phyloP scores from a whole-genome alignment of 2,113 vertebrate species.

The Burhinus bistriatus region DNA sequence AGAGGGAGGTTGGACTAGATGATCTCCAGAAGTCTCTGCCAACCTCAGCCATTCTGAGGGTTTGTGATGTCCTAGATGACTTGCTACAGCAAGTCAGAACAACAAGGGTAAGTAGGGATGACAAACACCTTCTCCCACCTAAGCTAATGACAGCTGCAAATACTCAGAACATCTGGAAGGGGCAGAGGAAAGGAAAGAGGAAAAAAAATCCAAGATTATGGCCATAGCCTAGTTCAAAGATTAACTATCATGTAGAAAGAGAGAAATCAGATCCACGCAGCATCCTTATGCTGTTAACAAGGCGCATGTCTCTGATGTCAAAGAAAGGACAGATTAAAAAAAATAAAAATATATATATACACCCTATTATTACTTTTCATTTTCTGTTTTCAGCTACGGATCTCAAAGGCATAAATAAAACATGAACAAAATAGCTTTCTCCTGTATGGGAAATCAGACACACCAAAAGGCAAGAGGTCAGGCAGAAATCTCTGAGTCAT shows the following conservation, averaged over 20 bases:
- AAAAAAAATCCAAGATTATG: neutral
- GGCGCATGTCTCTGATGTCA: neutral
- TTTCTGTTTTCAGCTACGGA: neutral
- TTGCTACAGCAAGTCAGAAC: neutral
- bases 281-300: neutral
- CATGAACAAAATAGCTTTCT: neutral
- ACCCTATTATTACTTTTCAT: neutral
- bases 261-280: neutral
- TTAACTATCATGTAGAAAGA: neutral
- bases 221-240: neutral
- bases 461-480: neutral
- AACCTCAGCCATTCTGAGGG: neutral
- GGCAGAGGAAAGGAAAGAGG: neutral
- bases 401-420: neutral
- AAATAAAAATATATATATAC: neutral
- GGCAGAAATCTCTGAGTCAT: neutral
- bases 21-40: neutral
- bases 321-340: neutral
- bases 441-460: neutral
- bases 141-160: neutral
- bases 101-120: neutral
- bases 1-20: neutral
- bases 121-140: neutral
- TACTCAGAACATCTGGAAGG: neutral
- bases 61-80: neutral